Evolutionary conservation across 2,888 invertebrate species (phyloP).

Genomic region (Matsumyia berberina): DNA sequence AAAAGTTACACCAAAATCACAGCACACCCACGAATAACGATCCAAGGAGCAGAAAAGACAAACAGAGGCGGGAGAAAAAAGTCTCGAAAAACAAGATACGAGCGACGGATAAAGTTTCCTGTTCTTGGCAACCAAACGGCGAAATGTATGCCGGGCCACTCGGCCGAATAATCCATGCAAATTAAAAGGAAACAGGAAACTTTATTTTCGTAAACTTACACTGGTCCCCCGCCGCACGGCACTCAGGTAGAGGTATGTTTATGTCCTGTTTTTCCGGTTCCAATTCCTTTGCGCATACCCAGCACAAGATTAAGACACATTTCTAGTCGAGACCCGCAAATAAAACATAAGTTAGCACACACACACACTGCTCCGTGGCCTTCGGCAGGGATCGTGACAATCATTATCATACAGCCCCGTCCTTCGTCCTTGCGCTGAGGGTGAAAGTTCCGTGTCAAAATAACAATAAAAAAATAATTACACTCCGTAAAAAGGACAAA

Average conservation of each 20-base stretch:
- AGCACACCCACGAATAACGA: slow-evolving; percentile 27
- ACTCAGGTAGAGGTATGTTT: slow-evolving; percentile 35
- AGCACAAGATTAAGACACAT: slow-evolving; percentile 56
- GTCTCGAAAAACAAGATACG: slow-evolving; percentile 18
- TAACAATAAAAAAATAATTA: slow-evolving; percentile 72
- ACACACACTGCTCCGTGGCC: slow-evolving; percentile 1
- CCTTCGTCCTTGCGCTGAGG: slow-evolving; percentile 4
- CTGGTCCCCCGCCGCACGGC: slow-evolving; percentile 17
- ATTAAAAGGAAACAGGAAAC: slow-evolving; percentile 71
- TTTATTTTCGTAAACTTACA: slow-evolving; percentile 66
- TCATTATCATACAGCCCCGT: slow-evolving; percentile 57
- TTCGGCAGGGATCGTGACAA: slow-evolving; percentile 55
- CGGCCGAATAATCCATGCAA: slow-evolving; percentile 66
- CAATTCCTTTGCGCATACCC: slow-evolving; percentile 24
- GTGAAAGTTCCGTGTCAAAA: slow-evolving; percentile 65
- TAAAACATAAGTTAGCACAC: slow-evolving; percentile 29
- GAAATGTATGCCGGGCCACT: slow-evolving; percentile 34
- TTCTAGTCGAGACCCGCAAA: slow-evolving; percentile 25
- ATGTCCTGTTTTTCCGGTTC: slow-evolving; percentile 56
- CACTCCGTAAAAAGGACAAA: slow-evolving; percentile 48
- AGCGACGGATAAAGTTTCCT: slow-evolving; percentile 48
- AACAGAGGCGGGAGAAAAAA: not conserved
- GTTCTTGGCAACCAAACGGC: slow-evolving; percentile 35
- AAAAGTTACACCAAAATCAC: slow-evolving; percentile 51
- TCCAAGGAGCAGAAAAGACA: slow-evolving; percentile 21